These are phyloP conservation scores for Drosophila macrospina DNA, from an alignment of 2,888 invertebrate genomes.

Conservation along the genomic window DNA sequence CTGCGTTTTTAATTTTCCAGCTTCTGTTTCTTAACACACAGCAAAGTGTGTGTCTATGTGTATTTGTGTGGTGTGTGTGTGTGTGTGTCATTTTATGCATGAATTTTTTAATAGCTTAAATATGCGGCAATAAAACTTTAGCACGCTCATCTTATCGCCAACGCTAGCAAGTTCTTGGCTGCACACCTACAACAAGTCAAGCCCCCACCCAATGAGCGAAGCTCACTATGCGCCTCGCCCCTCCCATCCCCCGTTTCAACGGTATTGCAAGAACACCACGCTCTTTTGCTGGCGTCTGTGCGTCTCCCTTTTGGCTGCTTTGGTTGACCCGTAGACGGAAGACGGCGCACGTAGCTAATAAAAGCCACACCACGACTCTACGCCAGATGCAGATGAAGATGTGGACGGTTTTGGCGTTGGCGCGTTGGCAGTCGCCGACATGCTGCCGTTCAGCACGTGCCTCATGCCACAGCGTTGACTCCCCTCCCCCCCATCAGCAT, in stretches of 20 bases:
- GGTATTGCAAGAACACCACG: conserved; percentile 6
- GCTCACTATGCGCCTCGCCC: neutral
- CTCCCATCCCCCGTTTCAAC: neutral
- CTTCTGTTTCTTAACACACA: conserved; percentile 21
- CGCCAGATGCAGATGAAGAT: conserved; percentile 62
- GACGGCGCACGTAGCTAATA: conserved; percentile 72
- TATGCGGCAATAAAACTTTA: conserved; percentile 80
- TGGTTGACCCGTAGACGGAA: conserved; percentile 28
- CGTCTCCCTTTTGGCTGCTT: conserved; percentile 15
- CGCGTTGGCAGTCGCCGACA: conserved; percentile 54
- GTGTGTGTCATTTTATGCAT: conserved; percentile 76
- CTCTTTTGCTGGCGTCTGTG: neutral
- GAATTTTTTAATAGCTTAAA: conserved; percentile 80
- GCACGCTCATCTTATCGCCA: conserved; percentile 78
- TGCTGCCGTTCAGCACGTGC: conserved; percentile 42
- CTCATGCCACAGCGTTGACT: conserved; percentile 27
- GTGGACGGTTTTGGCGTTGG: conserved; percentile 41
- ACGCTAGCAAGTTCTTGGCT: conserved; percentile 63
- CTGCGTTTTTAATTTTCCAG: conserved; percentile 60
- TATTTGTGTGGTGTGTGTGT: conserved; percentile 19
- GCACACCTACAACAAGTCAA: conserved; percentile 13
- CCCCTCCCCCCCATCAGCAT: neutral
- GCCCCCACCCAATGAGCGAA: neutral
- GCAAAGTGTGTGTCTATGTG: conserved; percentile 13
- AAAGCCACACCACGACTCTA: conserved; percentile 61